phyloP scores from a whole-genome alignment of 2,797 vertebrate genomes.

The Ceryle rudis region DNA sequence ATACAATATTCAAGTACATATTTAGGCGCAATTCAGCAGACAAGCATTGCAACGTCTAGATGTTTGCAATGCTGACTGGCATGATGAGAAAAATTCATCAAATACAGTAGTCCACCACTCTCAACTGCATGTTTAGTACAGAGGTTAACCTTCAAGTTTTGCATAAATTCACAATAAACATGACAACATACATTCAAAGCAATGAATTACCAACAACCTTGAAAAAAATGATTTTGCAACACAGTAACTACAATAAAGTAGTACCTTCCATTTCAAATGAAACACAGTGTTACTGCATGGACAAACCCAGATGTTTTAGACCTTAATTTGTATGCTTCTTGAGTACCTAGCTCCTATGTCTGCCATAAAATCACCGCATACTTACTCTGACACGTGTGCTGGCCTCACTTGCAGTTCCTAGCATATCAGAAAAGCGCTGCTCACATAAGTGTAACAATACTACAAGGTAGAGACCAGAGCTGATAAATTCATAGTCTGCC shows the following conservation, averaged over 20 bases:
- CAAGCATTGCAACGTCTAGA: neutral
- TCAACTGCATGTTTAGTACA: neutral
- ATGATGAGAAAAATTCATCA: neutral
- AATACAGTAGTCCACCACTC: neutral
- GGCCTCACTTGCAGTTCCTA: constrained; percentile 91
- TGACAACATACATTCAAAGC: neutral
- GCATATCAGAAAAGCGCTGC: constrained; percentile 96
- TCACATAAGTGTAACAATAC: constrained; percentile 96
- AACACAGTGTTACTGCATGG: neutral
- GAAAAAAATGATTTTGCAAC: neutral
- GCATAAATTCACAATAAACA: neutral
- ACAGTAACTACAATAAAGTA: neutral
- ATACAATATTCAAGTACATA: neutral
- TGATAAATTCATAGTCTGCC: constrained; percentile 98
- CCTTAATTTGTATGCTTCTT: neutral
- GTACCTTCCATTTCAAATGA: neutral
- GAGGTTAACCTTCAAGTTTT: neutral
- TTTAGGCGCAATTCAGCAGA: neutral
- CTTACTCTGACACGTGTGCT: constrained; percentile 92
- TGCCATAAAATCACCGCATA: neutral
- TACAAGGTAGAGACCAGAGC: constrained; percentile 97
- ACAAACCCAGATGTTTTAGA: neutral
- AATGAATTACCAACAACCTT: neutral
- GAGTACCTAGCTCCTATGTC: neutral
- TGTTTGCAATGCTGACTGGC: neutral